Percentiles rank a stretch among this genome's conserved stretches.
Evolutionary conservation across 2,113 vertebrate genomes (phyloP).

Genomic region (Gobiocypris rarus): DNA sequence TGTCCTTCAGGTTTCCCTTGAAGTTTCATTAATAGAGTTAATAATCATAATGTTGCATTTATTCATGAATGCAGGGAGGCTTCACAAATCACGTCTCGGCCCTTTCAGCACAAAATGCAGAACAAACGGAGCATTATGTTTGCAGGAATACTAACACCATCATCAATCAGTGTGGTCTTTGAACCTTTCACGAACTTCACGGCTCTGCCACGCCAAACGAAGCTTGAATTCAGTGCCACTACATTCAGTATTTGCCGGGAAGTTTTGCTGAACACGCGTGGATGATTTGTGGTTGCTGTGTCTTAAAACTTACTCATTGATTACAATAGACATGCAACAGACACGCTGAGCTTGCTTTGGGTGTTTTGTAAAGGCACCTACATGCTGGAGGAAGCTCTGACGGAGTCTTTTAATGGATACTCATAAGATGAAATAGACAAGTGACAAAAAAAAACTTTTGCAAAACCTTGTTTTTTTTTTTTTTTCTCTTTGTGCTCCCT

Average conservation of each 20-base stretch:
- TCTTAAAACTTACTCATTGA: background rate
- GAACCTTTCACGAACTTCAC: constrained; percentile 22
- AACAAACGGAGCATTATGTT: constrained; percentile 33
- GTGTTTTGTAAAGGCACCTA: background rate
- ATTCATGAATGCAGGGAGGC: constrained; percentile 34
- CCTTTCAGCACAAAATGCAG: constrained; percentile 18
- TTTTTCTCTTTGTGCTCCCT: background rate
- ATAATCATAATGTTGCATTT: constrained; percentile 56
- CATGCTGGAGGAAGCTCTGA: background rate
- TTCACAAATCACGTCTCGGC: constrained; percentile 27
- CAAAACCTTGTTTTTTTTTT: background rate
- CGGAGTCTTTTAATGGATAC: too few species aligned
- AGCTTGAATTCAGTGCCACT: background rate
- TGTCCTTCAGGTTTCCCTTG: constrained; percentile 42
- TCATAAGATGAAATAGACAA: background rate
- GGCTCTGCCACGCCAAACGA: background rate
- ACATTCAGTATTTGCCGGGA: background rate
- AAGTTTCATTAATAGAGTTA: constrained; percentile 59
- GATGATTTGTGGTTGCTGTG: constrained; percentile 4
- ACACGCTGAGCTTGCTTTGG: background rate
- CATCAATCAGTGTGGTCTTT: constrained; percentile 23
- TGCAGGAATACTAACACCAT: constrained; percentile 11
- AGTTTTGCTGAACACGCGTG: background rate
- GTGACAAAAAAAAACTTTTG: background rate
- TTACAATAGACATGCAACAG: background rate